These are phyloP conservation scores for Gymnocephalus cernua DNA, from an alignment of 2,113 vertebrate species.

Conservation along the genomic window DNA sequence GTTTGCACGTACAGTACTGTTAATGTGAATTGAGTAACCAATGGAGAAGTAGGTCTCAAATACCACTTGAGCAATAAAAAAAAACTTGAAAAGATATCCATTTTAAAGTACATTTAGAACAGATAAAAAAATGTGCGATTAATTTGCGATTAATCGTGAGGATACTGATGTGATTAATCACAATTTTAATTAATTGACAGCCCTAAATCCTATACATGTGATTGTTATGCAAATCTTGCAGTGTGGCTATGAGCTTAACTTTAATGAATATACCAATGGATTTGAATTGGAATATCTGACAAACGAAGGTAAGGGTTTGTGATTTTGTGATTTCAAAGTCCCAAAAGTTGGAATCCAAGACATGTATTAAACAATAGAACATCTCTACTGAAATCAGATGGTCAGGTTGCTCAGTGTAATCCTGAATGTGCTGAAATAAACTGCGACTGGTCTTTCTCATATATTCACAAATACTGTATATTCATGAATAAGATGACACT, in stretches of 20 bases:
- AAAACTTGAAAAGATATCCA: no score
- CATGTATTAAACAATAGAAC: neutral
- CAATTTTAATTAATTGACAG: no score
- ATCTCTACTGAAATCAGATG: constrained; percentile 1
- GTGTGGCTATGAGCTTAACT: neutral
- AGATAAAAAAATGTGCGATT: no score
- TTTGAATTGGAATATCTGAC: neutral
- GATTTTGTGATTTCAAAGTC: neutral
- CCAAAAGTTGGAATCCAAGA: neutral
- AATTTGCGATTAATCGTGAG: no score
- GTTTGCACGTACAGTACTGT: no score
- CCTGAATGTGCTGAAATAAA: neutral
- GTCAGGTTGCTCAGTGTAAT: neutral
- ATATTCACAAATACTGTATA: neutral
- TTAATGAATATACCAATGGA: neutral
- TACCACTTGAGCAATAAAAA: no score
- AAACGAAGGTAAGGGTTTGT: no score
- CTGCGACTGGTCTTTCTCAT: neutral
- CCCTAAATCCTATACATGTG: neutral
- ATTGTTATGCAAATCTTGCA: constrained; percentile 3
- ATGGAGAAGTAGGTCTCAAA: no score
- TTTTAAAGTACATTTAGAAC: no score
- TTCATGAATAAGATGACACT: neutral
- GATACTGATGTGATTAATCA: no score
- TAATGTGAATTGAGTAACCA: no score